These are phyloP conservation scores for Prunella fulvescens DNA, from an alignment of 2,113 vertebrate genomes.

Conservation along the genomic window DNA sequence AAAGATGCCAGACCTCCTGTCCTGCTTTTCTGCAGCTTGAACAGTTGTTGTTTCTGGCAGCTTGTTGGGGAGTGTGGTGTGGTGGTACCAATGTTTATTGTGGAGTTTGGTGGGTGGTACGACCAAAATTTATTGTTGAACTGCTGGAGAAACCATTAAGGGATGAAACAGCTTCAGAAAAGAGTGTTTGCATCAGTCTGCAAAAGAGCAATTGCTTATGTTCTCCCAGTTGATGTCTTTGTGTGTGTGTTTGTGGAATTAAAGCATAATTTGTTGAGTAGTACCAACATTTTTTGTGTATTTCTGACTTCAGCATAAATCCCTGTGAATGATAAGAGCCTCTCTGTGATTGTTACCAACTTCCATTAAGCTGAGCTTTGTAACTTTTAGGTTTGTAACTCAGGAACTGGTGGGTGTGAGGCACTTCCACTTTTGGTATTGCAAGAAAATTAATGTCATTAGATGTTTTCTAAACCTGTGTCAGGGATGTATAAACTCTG, in stretches of 20 bases:
- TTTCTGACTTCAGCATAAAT: neutral
- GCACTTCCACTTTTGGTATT: neutral
- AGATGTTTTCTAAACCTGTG: neutral
- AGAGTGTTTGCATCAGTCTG: neutral
- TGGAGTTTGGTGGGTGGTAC: neutral
- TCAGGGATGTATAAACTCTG: neutral
- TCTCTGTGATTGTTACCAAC: neutral
- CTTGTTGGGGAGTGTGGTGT: neutral
- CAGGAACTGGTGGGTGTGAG: neutral
- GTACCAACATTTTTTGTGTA: fast-evolving
- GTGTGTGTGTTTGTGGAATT: neutral
- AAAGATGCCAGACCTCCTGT: neutral
- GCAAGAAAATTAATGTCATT: neutral
- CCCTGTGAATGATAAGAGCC: neutral
- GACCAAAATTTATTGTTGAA: neutral
- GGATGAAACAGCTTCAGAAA: neutral
- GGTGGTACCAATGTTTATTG: neutral
- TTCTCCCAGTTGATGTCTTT: neutral
- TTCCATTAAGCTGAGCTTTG: neutral
- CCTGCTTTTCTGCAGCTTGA: neutral
- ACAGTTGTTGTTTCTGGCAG: neutral
- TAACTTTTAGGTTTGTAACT: neutral
- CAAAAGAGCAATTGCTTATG: fast-evolving
- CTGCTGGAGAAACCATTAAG: neutral
- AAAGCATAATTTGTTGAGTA: neutral